phyloP scores from a whole-genome alignment of 2,888 invertebrate genomes.

The Dicycla oo region DNA sequence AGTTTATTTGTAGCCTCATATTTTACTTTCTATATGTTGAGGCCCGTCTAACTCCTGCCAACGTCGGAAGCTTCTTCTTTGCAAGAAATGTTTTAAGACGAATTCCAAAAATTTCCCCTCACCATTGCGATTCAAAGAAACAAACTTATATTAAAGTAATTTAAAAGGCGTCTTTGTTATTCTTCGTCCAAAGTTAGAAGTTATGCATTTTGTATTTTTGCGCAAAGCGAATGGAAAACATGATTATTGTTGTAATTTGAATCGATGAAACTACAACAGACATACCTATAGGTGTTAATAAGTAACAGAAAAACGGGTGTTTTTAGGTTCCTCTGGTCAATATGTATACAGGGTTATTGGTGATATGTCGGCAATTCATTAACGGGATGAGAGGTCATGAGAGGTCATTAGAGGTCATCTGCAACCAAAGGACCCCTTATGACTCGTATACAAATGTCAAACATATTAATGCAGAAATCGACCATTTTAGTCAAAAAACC shows the following conservation, averaged over 20 bases:
- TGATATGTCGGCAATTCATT: too few relatives aligned
- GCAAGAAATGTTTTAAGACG: slow-evolving; percentile 85
- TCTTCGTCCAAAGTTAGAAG: slow-evolving; percentile 79
- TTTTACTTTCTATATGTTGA: slow-evolving; percentile 74
- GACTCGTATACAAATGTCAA: too few relatives aligned
- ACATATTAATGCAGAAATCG: too few relatives aligned
- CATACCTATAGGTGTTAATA: not conserved
- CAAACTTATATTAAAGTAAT: slow-evolving; percentile 86
- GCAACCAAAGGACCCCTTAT: too few relatives aligned
- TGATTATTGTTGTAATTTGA: slow-evolving; percentile 56
- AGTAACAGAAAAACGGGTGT: not conserved
- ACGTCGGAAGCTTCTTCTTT: slow-evolving; percentile 83
- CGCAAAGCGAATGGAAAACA: slow-evolving; percentile 63
- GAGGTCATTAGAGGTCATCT: too few relatives aligned
- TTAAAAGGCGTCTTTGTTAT: slow-evolving; percentile 85
- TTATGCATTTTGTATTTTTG: slow-evolving; percentile 79
- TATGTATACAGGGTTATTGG: too few relatives aligned
- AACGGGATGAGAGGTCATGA: too few relatives aligned
- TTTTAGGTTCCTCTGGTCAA: not conserved
- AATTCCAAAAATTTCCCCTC: slow-evolving; percentile 87
- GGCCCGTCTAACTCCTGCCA: slow-evolving; percentile 79
- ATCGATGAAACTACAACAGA: slow-evolving; percentile 3
- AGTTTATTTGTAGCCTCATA: slow-evolving; percentile 71
- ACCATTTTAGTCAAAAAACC: too few relatives aligned
- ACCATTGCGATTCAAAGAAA: slow-evolving; percentile 84